A percentile compares a stretch with the other conserved stretches of the same genome.
Conservation (phyloP, 1,140 invertebrate genomes). For the Listronotus oregonensis region DNA sequence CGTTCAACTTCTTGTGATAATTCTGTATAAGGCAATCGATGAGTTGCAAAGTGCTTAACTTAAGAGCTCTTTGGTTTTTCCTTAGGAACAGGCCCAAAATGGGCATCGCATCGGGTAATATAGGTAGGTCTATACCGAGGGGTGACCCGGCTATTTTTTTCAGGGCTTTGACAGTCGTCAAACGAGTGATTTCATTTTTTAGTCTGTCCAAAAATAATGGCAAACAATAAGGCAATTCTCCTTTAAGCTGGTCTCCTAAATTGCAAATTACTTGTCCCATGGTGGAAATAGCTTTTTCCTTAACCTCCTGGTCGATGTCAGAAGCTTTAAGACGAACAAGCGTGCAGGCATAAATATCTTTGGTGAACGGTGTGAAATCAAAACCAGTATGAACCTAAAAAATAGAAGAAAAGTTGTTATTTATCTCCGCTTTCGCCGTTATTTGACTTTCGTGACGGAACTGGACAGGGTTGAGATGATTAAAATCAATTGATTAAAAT, state of each 20-base stretch:
- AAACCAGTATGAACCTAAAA: slow-evolving; percentile 59
- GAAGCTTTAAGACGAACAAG: slow-evolving; percentile 87
- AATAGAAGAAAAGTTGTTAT: slow-evolving; percentile 1
- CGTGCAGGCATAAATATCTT: slow-evolving; percentile 84
- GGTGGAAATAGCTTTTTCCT: slow-evolving; percentile 95
- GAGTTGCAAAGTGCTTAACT: slow-evolving; percentile 87
- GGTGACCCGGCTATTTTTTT: slow-evolving; percentile 93
- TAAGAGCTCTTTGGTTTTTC: slow-evolving; percentile 95
- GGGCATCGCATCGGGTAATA: slow-evolving; percentile 87
- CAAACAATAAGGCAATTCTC: slow-evolving; percentile 81
- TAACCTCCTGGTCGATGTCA: slow-evolving; percentile 98
- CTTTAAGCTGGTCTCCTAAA: slow-evolving; percentile 80
- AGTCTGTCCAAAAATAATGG: slow-evolving; percentile 94
- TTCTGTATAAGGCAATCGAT: slow-evolving; percentile 77
- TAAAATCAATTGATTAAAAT: too few species aligned
- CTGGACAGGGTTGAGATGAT: too few species aligned
- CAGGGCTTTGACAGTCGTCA: slow-evolving; percentile 94
- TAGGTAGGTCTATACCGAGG: slow-evolving; percentile 84
- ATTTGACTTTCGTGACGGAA: too few species aligned
- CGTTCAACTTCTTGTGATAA: slow-evolving; percentile 50
- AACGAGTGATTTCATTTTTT: slow-evolving; percentile 94
- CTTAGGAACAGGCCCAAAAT: slow-evolving; percentile 92
- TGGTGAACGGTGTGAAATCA: slow-evolving; percentile 79
- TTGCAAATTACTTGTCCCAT: slow-evolving; percentile 95
- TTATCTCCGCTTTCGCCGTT: too few species aligned